Evolutionary conservation across 2,113 vertebrate species (phyloP).

Genomic region (Sinocyclocheilus maitianheensis): DNA sequence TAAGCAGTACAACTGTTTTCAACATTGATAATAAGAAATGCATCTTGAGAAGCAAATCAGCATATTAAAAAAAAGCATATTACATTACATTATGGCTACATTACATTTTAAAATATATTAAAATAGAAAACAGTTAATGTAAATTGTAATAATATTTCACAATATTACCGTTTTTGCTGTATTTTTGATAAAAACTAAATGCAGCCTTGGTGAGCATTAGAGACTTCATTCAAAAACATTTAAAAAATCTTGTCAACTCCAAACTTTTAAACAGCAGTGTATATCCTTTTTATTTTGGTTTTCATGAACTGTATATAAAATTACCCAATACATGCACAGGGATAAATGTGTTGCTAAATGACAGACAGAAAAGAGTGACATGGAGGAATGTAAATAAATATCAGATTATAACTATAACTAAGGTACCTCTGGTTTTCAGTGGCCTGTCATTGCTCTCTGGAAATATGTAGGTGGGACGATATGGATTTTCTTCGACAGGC

Average conservation of each 20-base stretch:
- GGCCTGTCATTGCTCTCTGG: slow-evolving; percentile 92
- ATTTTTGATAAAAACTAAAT: neutral
- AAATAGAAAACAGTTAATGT: no score
- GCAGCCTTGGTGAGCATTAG: neutral
- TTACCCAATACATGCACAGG: neutral
- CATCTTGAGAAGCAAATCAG: no score
- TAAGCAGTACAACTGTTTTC: no score
- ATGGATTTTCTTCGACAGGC: slow-evolving; percentile 96
- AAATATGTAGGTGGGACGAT: slow-evolving; percentile 98
- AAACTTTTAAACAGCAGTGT: neutral
- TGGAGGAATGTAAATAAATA: slow-evolving; percentile 16
- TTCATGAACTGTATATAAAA: neutral
- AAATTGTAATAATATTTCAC: no score
- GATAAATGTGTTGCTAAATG: neutral
- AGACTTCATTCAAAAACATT: no score
- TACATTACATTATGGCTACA: no score
- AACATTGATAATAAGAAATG: no score
- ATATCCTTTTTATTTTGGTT: neutral
- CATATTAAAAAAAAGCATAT: no score
- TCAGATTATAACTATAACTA: slow-evolving; percentile 46
- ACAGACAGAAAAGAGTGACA: neutral
- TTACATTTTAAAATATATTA: no score
- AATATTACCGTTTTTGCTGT: no score
- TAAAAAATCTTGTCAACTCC: neutral
- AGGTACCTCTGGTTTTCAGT: slow-evolving; percentile 90